Percentiles rank a stretch among this genome's conserved stretches.
These are phyloP conservation scores for Tachycineta bicolor DNA, from an alignment of 2,113 vertebrate genomes.

Conservation along the genomic window DNA sequence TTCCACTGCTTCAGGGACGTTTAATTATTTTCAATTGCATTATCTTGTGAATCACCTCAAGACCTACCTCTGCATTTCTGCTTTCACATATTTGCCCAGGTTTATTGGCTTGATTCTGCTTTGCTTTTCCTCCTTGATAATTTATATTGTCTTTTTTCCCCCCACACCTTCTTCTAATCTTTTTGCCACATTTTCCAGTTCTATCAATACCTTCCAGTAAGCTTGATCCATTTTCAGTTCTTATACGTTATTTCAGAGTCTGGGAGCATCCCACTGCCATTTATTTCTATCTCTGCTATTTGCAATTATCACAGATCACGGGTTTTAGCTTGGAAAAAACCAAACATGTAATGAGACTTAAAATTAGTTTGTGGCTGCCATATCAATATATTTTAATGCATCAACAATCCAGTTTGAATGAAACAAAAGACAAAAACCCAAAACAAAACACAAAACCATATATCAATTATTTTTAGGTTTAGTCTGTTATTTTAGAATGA, in stretches of 20 bases:
- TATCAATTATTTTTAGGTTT: neutral
- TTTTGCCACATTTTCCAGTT: neutral
- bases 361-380: neutral
- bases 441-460: rapidly evolving
- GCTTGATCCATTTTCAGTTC: neutral
- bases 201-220: neutral
- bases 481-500: neutral
- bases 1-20: neutral
- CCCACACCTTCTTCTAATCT: neutral
- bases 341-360: neutral
- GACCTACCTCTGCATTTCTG: neutral
- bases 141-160: neutral
- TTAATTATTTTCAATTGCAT: neutral
- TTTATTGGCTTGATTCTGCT: neutral
- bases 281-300: neutral
- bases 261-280: neutral
- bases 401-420: neutral
- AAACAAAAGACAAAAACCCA: neutral
- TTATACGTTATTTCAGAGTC: neutral
- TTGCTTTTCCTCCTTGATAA: neutral
- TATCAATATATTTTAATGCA: neutral
- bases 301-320: neutral
- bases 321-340: neutral
- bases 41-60: neutral
- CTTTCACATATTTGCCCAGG: neutral